Evolutionary conservation across 2,888 invertebrate genomes (phyloP).

Genomic region (Horisme vitalbata): DNA sequence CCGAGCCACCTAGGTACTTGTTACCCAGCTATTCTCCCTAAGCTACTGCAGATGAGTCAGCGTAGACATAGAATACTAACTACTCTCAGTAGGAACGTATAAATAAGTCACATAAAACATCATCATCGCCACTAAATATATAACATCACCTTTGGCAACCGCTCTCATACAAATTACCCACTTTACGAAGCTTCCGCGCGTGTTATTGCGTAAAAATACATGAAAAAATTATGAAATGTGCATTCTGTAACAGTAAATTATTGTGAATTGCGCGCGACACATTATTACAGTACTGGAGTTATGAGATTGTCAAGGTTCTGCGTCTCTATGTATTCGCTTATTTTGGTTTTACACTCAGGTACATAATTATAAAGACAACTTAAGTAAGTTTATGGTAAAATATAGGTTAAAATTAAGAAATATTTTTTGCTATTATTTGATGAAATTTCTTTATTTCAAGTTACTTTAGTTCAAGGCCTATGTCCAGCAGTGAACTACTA

Average conservation of each 20-base stretch:
- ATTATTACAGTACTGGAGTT: slow-evolving; percentile 11
- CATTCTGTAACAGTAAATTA: slow-evolving; percentile 27
- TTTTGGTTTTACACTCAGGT: no score
- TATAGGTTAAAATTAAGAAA: no score
- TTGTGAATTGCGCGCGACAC: slow-evolving; percentile 10
- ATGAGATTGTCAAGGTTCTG: slow-evolving; percentile 8
- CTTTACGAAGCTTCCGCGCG: slow-evolving; percentile 30
- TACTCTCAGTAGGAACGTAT: slow-evolving; percentile 16
- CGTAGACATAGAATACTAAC: slow-evolving; percentile 11
- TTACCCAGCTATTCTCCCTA: slow-evolving; percentile 1
- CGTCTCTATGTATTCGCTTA: no score
- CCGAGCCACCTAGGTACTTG: no score
- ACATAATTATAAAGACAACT: no score
- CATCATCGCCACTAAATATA: slow-evolving; percentile 25
- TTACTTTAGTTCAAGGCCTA: no score
- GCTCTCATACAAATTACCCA: slow-evolving; percentile 31
- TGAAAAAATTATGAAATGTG: slow-evolving; percentile 25
- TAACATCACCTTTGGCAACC: slow-evolving; percentile 32
- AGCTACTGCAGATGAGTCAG: slow-evolving; percentile 11
- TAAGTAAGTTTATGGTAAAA: no score
- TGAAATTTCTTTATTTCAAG: no score
- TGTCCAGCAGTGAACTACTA: no score
- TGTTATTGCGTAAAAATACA: slow-evolving; percentile 33
- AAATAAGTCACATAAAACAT: slow-evolving; percentile 29
- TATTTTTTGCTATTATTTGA: no score